Evolutionary conservation across 2,797 vertebrate genomes (phyloP), one percentile per base, ranked within the genome.

Genomic region (Scyliorhinus canicula): DNA sequence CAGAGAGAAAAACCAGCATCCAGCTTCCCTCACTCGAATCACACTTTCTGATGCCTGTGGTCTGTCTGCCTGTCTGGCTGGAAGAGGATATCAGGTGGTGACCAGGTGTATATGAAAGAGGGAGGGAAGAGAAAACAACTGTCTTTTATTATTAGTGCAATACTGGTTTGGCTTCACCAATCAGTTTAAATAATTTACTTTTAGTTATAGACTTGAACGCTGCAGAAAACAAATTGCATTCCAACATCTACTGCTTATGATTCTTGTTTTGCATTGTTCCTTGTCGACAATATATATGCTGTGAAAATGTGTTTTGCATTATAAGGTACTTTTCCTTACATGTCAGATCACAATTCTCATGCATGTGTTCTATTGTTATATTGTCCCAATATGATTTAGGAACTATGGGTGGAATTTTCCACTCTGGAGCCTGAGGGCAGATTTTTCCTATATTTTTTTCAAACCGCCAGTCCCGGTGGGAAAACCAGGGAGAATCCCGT

Each of bases 301-400:
- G 35, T 74, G 44, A 74, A 74, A 94, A 94, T 94, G 31, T 69
- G 60, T 16, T 71, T 67, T 93, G n/a, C 47, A 93, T 67, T 93
- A 50, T 6, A 52, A 69, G 65, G 11, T 67, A 21, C 65, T 50
- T 50, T 74, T 74, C 93, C 44, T 93, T 50, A 93, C 31, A 71
- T 24, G 31, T 47, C 44, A 69, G 63, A 21, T 40, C 44, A 21
- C n/a, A 44, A 47, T 6, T 19, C 11, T 14, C 16, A 7, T 94
- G 67, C 67, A 60, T 16, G 50, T 60, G 52, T 19, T 21, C 19
- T 21, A 63, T 63, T 21, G 63, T 63, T 16, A 2, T 19, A 2
- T 63, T 63, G 35, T 35, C 35, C 31, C 69, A 71, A 31, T 71
- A 71, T 71, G 67, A 71, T 71, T 71, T 71, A 1, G 69, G 69